Conservation (phyloP, 2,888 invertebrate genomes). For the Cremastinae sp. region DNA sequence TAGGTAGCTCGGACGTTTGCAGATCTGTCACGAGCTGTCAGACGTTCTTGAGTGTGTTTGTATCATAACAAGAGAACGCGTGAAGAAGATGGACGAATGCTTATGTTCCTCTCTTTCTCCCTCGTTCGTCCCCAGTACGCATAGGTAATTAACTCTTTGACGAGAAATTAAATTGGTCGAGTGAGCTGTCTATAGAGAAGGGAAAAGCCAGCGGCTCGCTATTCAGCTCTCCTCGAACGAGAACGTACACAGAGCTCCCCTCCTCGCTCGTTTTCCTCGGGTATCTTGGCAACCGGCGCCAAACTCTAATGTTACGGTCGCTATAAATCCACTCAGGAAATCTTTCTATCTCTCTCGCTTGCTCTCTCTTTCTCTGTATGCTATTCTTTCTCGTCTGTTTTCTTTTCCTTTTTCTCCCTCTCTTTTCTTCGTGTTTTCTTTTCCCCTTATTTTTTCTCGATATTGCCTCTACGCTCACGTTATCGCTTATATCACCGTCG, state of each 20-base stretch:
- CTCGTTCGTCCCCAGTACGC: conserved; percentile 33
- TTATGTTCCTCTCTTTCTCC: conserved; percentile 15
- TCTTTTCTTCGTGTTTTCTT: neutral
- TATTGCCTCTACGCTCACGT: too few species aligned
- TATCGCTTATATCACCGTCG: too few species aligned
- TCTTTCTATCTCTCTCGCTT: conserved; percentile 26
- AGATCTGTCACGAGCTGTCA: neutral
- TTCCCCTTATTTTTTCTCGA: too few species aligned
- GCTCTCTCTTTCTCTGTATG: conserved; percentile 19
- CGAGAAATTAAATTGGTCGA: conserved; percentile 64
- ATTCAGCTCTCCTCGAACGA: conserved; percentile 11
- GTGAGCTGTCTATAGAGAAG: conserved; percentile 44
- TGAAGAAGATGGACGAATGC: neutral
- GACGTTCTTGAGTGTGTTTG: neutral
- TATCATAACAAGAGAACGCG: conserved; percentile 18
- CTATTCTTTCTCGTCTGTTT: conserved; percentile 19
- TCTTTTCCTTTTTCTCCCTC: conserved; percentile 11
- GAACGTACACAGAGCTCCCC: neutral
- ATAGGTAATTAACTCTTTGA: conserved; percentile 64
- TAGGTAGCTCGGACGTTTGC: neutral
- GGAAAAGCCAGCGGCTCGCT: conserved; percentile 6
- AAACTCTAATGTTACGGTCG: conserved; percentile 65
- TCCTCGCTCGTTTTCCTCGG: conserved; percentile 33
- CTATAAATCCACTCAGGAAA: conserved; percentile 63
- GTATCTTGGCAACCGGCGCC: conserved; percentile 64